These are phyloP conservation scores for Orestias chungarensis DNA, from an alignment of 2,797 vertebrate species.

Conservation along the genomic window DNA sequence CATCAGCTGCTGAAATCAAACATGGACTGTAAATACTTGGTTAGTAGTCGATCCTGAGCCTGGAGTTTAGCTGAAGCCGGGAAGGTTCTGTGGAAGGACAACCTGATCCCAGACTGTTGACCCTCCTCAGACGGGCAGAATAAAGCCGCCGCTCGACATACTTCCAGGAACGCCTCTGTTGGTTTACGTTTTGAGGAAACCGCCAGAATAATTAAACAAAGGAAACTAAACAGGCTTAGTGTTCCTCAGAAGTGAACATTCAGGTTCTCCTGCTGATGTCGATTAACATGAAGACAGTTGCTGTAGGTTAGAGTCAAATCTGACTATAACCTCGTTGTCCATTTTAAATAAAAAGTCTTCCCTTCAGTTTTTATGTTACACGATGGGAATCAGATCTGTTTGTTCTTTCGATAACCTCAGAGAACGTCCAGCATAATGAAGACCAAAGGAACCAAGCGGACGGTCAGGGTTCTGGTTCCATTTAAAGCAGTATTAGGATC, in stretches of 20 bases:
- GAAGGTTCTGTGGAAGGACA: background rate
- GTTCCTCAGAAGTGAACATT: background rate
- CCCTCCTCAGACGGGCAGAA: too few relatives aligned
- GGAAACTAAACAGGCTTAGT: background rate
- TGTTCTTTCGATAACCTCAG: too few relatives aligned
- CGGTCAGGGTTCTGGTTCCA: too few relatives aligned
- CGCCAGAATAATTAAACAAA: background rate
- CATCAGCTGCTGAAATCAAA: too few relatives aligned
- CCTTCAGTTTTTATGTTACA: too few relatives aligned
- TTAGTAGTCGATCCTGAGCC: too few relatives aligned
- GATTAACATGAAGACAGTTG: background rate
- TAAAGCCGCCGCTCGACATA: background rate
- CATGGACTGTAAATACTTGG: too few relatives aligned
- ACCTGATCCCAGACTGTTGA: background rate
- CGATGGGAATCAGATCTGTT: too few relatives aligned
- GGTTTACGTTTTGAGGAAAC: background rate
- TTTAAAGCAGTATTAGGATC: too few relatives aligned
- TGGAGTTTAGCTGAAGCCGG: too few relatives aligned
- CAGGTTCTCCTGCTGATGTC: background rate
- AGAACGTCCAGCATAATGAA: background rate
- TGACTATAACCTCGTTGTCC: background rate
- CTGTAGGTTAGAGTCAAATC: too few relatives aligned
- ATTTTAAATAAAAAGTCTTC: too few relatives aligned
- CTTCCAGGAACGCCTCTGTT: background rate
- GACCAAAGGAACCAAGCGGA: background rate